Evolutionary conservation across 2,113 vertebrate genomes (phyloP).

Genomic region (Eolophus roseicapilla): DNA sequence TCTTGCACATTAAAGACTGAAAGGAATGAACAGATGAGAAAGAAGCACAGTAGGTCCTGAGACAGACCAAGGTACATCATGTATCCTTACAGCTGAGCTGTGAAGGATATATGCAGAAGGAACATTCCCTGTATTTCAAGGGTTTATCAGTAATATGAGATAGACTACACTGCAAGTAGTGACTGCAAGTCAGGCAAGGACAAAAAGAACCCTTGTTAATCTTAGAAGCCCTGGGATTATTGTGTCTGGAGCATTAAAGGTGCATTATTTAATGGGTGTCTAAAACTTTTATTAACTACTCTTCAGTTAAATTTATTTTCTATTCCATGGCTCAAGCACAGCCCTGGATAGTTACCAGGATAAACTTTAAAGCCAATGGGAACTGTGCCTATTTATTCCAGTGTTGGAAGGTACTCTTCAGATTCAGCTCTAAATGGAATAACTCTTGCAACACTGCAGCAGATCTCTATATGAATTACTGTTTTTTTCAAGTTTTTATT

Average conservation of each 20-base stretch:
- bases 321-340: background rate
- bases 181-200: conserved; percentile 1
- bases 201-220: background rate
- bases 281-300: conserved; percentile 4
- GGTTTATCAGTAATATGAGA: conserved; percentile 31
- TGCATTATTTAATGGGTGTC: background rate
- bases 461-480: background rate
- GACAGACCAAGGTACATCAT: conserved; percentile 19
- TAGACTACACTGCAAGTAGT: background rate
- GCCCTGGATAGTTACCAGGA: conserved; percentile 16
- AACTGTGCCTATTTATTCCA: conserved; percentile 2
- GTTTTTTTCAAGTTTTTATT: background rate
- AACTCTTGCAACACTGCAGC: background rate
- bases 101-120: conserved; percentile 8
- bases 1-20: background rate
- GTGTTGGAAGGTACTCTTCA: background rate
- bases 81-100: conserved; percentile 25
- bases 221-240: conserved; percentile 10
- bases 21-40: conserved; percentile 51
- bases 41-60: conserved; percentile 13
- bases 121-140: background rate
- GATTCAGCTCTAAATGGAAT: background rate
- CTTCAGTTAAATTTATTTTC: conserved; percentile 10
- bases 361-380: conserved; percentile 8
- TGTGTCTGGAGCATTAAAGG: background rate